A percentile compares a stretch with the other conserved stretches of the same genome.
Evolutionary conservation across 2,113 vertebrate genomes (phyloP).

Genomic region (Anser cygnoides): DNA sequence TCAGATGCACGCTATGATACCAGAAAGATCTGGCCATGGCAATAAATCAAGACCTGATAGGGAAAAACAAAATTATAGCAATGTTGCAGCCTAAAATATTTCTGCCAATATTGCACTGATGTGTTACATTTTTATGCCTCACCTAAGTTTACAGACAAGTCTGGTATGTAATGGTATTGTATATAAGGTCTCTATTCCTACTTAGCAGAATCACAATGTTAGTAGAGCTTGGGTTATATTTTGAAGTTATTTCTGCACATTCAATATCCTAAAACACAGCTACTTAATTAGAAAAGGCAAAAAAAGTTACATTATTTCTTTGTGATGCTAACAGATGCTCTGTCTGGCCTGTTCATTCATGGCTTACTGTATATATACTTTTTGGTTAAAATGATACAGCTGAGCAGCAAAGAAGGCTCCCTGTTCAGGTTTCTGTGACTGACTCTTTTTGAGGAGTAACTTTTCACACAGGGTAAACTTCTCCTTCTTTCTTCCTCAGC

Average conservation of each 20-base stretch:
- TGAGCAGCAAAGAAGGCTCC: neutral
- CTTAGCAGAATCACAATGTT: neutral
- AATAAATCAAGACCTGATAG: neutral
- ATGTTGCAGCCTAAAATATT: neutral
- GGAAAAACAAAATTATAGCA: neutral
- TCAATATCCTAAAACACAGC: neutral
- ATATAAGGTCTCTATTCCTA: neutral
- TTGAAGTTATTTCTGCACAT: neutral
- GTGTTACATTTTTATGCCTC: neutral
- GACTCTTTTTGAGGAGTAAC: neutral
- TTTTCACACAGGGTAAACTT: neutral
- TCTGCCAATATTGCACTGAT: neutral
- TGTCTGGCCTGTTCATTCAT: neutral
- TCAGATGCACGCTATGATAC: neutral
- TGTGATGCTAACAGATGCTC: neutral
- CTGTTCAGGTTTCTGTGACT: neutral
- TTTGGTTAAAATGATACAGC: neutral
- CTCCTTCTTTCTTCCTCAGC: neutral
- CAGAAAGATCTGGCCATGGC: neutral
- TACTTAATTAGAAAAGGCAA: neutral
- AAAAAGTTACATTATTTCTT: neutral
- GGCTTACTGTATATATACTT: fast-evolving
- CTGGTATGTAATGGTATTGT: neutral
- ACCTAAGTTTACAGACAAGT: neutral
- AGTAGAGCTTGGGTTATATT: neutral